Evolutionary conservation across 2,888 invertebrate species (phyloP).

Genomic region (Cloeon dipterum): DNA sequence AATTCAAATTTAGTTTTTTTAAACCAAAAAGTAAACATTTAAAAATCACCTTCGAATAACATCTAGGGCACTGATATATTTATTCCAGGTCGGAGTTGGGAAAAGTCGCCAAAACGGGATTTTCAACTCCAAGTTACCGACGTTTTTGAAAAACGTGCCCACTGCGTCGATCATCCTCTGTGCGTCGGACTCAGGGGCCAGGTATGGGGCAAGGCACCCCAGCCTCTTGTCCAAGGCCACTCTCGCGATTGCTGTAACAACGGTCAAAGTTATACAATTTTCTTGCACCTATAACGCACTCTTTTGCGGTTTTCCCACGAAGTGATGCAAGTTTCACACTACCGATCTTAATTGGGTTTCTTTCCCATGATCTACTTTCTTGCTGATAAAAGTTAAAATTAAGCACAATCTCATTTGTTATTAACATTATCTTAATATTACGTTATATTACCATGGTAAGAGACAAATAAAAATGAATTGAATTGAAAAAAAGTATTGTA

Average conservation of each 20-base stretch:
- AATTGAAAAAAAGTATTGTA: no score
- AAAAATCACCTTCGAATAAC: constrained; percentile 34
- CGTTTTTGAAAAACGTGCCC: constrained; percentile 37
- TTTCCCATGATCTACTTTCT: no score
- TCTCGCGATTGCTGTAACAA: constrained; percentile 30
- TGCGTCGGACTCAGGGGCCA: constrained; percentile 22
- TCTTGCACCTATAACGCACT: no score
- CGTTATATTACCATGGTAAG: no score
- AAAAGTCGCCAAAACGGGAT: constrained; percentile 43
- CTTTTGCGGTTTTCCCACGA: no score
- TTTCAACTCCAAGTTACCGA: constrained; percentile 35
- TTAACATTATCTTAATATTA: no score
- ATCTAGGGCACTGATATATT: constrained; percentile 38
- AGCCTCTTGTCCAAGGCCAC: constrained; percentile 39
- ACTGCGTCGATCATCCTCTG: constrained; percentile 40
- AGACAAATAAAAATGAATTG: no score
- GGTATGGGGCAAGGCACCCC: constrained; percentile 31
- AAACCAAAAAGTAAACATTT: not conserved
- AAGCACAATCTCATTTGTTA: no score
- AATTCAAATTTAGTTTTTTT: constrained; percentile 2
- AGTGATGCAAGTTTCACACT: no score
- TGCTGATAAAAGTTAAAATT: no score
- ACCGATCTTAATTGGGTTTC: no score
- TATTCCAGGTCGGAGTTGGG: constrained; percentile 33
- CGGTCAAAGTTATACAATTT: no score